Evolutionary conservation across 2,113 vertebrate genomes (phyloP).

Genomic region (Actinemys pallida): DNA sequence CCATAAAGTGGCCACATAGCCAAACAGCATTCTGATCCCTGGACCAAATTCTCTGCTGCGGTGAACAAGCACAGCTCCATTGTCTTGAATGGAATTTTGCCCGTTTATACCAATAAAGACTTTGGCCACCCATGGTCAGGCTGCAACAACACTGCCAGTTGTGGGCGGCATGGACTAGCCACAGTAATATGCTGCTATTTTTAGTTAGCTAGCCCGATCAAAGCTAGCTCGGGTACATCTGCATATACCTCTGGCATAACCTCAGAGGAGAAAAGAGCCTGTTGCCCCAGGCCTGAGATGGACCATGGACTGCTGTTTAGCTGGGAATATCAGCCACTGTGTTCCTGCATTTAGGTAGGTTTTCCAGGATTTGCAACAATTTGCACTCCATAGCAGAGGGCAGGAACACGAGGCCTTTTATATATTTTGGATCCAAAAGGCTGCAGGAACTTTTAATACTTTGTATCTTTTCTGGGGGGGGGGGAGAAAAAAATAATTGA

Average conservation of each 20-base stretch:
- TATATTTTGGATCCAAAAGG: not conserved
- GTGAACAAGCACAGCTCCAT: not conserved
- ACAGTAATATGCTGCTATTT: not conserved
- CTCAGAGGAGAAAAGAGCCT: not conserved
- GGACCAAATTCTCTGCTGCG: not conserved
- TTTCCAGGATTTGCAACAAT: not conserved
- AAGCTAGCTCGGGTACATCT: not conserved
- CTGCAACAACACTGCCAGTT: not conserved
- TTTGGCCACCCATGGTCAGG: not conserved
- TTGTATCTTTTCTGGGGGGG: not conserved
- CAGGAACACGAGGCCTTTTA: not conserved
- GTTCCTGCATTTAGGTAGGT: not conserved
- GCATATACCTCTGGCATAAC: not conserved
- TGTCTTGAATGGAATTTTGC: not conserved
- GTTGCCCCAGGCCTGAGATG: not conserved
- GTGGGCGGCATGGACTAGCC: too few relatives aligned
- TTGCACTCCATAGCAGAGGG: not conserved
- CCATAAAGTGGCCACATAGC: not conserved
- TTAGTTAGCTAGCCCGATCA: not conserved
- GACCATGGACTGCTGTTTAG: not conserved
- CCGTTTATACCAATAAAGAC: not conserved
- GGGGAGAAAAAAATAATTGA: not conserved
- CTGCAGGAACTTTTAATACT: not conserved
- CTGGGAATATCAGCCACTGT: not conserved
- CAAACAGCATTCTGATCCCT: not conserved